Base-by-base conservation (phyloP, 2,888 invertebrate genomes). In the Trachelus iudaicus region DNA sequence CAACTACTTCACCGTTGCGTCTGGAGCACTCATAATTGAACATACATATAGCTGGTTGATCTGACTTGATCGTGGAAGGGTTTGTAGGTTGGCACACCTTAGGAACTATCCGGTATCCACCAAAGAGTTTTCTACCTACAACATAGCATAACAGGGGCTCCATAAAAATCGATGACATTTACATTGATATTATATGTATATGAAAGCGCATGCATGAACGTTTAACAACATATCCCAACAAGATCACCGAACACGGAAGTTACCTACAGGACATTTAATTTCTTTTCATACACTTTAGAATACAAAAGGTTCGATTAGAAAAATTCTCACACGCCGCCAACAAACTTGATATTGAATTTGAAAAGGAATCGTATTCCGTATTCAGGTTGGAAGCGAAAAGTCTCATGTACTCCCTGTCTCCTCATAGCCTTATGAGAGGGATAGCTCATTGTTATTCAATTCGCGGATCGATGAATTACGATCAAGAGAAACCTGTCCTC, bases 1-100 rank as follows among this genome's bases (percentile, higher is more conserved):
- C 97, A 0, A 98, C 96, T 83, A 97, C 96, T 89, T 96, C 95
- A 0, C 98, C 98, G 0, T 94, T 94, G 81, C 96, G 93, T 84
- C 95, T 95, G 1, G 93, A 93, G 89, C 98, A 98, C 89, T 98
- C 97, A 88, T 97, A 97, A 92, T 98, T 97, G 93, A 98, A 98
- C 98, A 98, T 98, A 92, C 98, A 98, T 87, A 97, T 95, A 69
- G 96, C 96, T 69, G 95, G 95, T 1, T 96, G 95, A 84, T 93
- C 93, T 6, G 93, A 92, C 85, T 94, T 94, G 73, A 93, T 93
- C 83, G 93, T 89, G 69, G 92, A 93, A 33, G 95, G 92, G 69
- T 94, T 94, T 9, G 95, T 94, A 33, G 96, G 95, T 87, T 95
- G 95, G 92, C 97, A 97, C 84, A 95, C 94, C 83, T 95, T 94